Evolutionary conservation across 2,113 vertebrate genomes (phyloP).

Genomic region (Lynx canadensis): DNA sequence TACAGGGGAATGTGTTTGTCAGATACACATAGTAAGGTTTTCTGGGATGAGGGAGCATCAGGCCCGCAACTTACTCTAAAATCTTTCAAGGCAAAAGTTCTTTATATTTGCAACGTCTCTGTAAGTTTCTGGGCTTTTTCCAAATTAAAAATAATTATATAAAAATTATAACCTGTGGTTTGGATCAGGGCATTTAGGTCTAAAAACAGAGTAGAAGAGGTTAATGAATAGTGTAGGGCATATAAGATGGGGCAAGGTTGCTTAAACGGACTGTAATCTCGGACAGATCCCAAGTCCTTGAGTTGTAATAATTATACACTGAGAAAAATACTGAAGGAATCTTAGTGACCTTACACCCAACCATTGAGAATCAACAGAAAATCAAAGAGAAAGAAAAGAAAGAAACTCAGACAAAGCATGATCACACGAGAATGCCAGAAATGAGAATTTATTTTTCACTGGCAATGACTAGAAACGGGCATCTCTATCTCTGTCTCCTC

Average conservation of each 20-base stretch:
- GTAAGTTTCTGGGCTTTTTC: neutral
- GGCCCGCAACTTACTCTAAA: neutral
- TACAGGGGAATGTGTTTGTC: neutral
- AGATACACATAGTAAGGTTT: neutral
- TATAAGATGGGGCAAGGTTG: neutral
- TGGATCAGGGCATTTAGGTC: neutral
- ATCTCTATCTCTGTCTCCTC: neutral
- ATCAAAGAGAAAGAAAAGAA: conserved; percentile 13
- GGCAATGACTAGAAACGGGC: neutral
- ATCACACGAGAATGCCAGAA: neutral
- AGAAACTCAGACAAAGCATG: neutral
- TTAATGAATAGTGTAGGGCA: neutral
- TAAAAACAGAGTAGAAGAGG: neutral
- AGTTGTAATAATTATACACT: neutral
- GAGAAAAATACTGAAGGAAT: conserved; percentile 18
- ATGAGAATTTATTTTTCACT: neutral
- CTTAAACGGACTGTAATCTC: neutral
- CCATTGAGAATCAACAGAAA: neutral
- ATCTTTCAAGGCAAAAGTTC: neutral
- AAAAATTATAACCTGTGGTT: neutral
- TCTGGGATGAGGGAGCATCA: neutral
- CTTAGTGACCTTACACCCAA: neutral
- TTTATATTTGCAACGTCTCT: neutral
- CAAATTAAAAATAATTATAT: neutral
- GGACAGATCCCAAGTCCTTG: neutral